A percentile compares a stretch with the other conserved stretches of the same genome.
These are phyloP conservation scores for Cetoscarus ocellatus DNA, from an alignment of 2,797 vertebrate genomes.

Conservation along the genomic window DNA sequence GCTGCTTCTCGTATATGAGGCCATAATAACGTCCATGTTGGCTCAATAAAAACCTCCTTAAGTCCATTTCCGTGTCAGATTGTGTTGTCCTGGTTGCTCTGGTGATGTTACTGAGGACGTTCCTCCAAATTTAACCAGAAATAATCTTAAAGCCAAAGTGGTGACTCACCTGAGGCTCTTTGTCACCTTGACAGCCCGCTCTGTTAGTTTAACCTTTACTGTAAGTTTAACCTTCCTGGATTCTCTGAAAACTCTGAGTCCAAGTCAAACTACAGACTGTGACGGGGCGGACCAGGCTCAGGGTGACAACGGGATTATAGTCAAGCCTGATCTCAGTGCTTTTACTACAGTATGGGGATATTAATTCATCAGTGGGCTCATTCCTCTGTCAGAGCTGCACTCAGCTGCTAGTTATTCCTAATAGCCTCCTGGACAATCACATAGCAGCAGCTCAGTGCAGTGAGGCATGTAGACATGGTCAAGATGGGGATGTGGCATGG, in stretches of 20 bases:
- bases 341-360: too few species aligned
- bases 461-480: too few species aligned
- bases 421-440: too few species aligned
- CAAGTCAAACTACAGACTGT: neutral
- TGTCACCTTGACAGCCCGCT: slow-evolving; percentile 17
- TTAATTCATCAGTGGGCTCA: too few species aligned
- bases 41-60: too few species aligned
- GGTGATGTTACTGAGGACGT: neutral
- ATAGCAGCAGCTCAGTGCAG: too few species aligned
- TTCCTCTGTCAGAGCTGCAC: too few species aligned
- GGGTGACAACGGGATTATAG: neutral
- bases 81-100: slow-evolving; percentile 25
- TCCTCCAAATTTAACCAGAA: neutral
- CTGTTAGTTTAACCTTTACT: slow-evolving; percentile 29
- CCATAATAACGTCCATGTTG: too few species aligned
- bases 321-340: too few species aligned
- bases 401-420: too few species aligned
- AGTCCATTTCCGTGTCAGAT: neutral
- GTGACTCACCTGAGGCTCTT: slow-evolving; percentile 42
- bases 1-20: too few species aligned
- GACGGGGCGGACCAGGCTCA: neutral
- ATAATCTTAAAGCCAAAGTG: neutral
- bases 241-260: neutral
- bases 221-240: neutral
- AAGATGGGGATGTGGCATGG: too few species aligned